Conservation (phyloP, 2,888 invertebrate genomes). For the Stramonita haemastoma region DNA sequence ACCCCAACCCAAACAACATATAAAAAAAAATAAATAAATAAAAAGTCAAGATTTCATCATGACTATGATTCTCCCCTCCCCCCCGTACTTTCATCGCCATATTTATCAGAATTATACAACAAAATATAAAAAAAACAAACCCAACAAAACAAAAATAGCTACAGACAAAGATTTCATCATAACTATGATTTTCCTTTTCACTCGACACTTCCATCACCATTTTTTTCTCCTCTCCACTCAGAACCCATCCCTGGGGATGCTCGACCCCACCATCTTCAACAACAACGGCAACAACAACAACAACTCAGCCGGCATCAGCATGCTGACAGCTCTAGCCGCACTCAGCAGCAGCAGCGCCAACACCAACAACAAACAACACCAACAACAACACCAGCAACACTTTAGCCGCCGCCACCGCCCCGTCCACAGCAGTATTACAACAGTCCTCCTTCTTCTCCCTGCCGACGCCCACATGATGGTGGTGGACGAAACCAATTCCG, state of each 20-base stretch:
- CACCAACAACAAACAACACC: slow-evolving; percentile 46
- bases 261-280: slow-evolving; percentile 26
- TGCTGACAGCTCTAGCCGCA: slow-evolving; percentile 39
- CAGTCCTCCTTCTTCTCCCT: slow-evolving; percentile 34
- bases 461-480: slow-evolving; percentile 28
- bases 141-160: too few relatives aligned
- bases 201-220: neutral
- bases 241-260: neutral
- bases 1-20: too few relatives aligned
- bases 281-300: slow-evolving; percentile 49
- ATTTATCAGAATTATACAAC: too few relatives aligned
- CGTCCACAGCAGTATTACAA: slow-evolving; percentile 35
- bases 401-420: too few relatives aligned
- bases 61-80: too few relatives aligned
- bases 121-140: too few relatives aligned
- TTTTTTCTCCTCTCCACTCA: slow-evolving; percentile 28
- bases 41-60: too few relatives aligned
- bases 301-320: slow-evolving; percentile 40
- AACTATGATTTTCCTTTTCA: too few relatives aligned
- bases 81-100: too few relatives aligned
- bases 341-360: slow-evolving; percentile 37
- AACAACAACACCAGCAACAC: too few relatives aligned
- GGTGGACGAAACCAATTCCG: neutral
- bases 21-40: too few relatives aligned
- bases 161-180: too few relatives aligned